phyloP scores from a whole-genome alignment of 2,797 vertebrate genomes.

The Anguilla megastoma region DNA sequence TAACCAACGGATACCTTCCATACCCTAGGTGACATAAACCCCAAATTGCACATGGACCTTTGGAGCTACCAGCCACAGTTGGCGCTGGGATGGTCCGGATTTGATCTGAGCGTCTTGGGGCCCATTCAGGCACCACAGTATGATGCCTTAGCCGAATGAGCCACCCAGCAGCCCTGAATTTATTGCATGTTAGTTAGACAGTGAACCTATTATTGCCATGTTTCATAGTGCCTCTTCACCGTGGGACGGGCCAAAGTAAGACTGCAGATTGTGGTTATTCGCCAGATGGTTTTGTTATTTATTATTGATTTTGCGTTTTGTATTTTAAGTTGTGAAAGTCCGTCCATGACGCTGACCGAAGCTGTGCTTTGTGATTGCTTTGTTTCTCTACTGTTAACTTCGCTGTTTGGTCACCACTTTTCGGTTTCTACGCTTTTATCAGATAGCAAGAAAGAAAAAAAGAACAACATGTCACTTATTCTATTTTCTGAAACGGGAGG shows the following conservation, averaged over 20 bases:
- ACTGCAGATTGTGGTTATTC: constrained; percentile 65
- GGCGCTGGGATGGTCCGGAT: background rate
- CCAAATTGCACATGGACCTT: background rate
- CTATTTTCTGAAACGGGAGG: background rate
- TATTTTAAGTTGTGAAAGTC: constrained; percentile 63
- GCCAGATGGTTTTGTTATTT: constrained; percentile 43
- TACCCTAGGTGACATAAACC: background rate
- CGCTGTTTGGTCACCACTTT: background rate
- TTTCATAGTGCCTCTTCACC: constrained; percentile 75
- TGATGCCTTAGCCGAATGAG: background rate
- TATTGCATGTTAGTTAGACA: background rate
- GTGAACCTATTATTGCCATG: constrained; percentile 38
- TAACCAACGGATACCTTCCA: background rate
- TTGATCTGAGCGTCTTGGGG: background rate
- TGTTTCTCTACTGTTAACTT: constrained; percentile 2
- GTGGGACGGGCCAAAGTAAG: constrained; percentile 77
- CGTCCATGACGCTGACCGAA: constrained; percentile 65
- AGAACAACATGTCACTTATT: background rate
- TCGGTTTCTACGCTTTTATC: constrained; percentile 45
- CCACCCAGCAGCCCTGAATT: background rate
- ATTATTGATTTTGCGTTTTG: constrained; percentile 55
- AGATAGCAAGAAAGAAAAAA: constrained; percentile 7
- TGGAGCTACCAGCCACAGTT: background rate
- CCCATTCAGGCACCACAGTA: background rate
- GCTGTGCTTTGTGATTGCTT: constrained; percentile 51